Percentiles rank a stretch among this genome's conserved stretches.
These are phyloP conservation scores for Tholera decimalis DNA, from an alignment of 2,888 invertebrate species.

Conservation along the genomic window DNA sequence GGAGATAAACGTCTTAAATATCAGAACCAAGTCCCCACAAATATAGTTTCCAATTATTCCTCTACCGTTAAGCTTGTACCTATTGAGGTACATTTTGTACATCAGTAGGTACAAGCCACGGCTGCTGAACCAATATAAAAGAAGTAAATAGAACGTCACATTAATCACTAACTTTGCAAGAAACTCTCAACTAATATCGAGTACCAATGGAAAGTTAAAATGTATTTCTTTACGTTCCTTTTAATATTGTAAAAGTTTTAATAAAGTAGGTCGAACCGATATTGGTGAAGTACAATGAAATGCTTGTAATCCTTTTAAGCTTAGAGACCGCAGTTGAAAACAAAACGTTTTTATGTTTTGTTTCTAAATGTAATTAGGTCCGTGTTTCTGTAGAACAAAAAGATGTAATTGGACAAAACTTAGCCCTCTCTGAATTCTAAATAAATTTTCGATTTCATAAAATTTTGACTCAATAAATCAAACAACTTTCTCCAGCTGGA, in stretches of 20 bases:
- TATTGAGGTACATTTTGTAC: background rate
- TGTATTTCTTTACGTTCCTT: conserved; percentile 33
- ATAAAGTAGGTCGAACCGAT: conserved; percentile 33
- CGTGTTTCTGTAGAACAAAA: background rate
- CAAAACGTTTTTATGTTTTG: background rate
- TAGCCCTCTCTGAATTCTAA: too few species aligned
- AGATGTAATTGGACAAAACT: too few species aligned
- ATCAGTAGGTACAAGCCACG: too few species aligned
- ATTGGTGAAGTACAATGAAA: conserved; percentile 6
- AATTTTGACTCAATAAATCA: too few species aligned
- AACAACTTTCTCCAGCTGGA: too few species aligned
- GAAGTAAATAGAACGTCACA: conserved; percentile 11
- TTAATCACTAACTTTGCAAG: conserved; percentile 34
- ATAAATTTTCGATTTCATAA: too few species aligned
- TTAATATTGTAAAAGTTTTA: conserved; percentile 40
- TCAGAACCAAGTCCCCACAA: too few species aligned
- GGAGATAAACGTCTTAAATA: too few species aligned
- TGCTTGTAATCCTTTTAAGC: conserved; percentile 8
- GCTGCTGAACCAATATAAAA: conserved; percentile 17
- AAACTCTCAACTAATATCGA: conserved; percentile 34
- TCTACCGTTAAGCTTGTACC: background rate
- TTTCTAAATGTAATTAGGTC: background rate
- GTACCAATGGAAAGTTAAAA: conserved; percentile 36
- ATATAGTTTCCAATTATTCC: too few species aligned
- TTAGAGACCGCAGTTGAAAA: background rate